Conservation (phyloP, 2,113 vertebrate genomes). For the Pycnonotus jocosus region DNA sequence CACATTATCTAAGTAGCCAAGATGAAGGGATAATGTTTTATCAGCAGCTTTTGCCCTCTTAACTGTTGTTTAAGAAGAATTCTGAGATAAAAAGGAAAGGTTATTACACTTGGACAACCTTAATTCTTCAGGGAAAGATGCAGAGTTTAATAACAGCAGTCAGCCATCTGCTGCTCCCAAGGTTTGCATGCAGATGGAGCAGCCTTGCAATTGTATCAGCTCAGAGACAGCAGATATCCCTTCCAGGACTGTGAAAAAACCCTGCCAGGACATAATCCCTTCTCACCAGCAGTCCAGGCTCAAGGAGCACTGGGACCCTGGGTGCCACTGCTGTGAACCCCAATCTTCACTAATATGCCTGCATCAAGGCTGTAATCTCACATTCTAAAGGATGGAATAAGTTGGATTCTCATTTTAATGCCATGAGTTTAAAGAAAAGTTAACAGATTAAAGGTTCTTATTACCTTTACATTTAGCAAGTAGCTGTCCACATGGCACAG, state of each 20-base stretch:
- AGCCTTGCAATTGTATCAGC: not conserved
- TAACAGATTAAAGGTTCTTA: not conserved
- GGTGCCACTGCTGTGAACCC: not conserved
- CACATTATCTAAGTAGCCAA: not conserved
- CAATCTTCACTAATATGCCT: not conserved
- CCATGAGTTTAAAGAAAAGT: not conserved
- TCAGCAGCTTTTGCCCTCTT: not conserved
- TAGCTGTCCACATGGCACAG: accelerated
- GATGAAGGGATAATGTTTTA: not conserved
- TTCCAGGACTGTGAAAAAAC: not conserved
- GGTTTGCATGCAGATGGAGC: constrained; percentile 17
- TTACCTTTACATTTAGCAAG: not conserved
- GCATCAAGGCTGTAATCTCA: not conserved
- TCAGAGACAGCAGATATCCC: not conserved
- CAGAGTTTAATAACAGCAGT: constrained; percentile 24
- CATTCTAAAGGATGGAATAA: not conserved
- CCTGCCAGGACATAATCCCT: not conserved
- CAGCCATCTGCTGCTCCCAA: constrained; percentile 19
- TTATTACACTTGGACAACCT: constrained; percentile 29
- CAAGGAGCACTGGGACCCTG: not conserved
- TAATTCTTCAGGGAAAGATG: constrained; percentile 42
- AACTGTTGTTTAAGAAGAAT: not conserved
- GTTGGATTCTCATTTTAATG: not conserved
- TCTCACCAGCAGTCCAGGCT: not conserved
- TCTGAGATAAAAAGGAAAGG: constrained; percentile 19